phyloP scores from a whole-genome alignment of 2,113 vertebrate species.

The Cryptoleucopteryx plumbea region DNA sequence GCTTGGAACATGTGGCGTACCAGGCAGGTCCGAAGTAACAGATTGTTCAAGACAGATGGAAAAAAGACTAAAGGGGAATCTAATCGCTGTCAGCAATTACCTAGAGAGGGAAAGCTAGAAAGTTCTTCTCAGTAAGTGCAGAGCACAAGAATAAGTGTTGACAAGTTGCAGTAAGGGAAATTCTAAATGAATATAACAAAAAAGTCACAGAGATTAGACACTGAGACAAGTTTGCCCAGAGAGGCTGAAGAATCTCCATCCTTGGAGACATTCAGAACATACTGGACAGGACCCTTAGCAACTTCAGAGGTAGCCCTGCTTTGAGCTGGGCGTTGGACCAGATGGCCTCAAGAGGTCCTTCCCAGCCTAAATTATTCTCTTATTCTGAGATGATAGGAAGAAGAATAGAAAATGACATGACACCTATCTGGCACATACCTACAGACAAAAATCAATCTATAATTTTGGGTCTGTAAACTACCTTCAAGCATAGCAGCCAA shows the following conservation, averaged over 20 bases:
- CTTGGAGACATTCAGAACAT: background rate
- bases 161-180: background rate
- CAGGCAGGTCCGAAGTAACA: background rate
- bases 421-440: background rate
- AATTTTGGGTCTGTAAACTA: background rate
- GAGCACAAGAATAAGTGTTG: background rate
- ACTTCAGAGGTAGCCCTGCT: background rate
- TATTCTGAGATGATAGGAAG: background rate
- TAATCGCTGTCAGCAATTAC: background rate
- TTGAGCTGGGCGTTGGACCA: background rate
- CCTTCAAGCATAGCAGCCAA: background rate
- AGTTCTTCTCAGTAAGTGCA: background rate
- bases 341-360: background rate
- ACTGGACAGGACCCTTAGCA: background rate
- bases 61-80: background rate
- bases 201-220: background rate
- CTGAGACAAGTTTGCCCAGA: background rate
- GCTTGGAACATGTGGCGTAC: accelerated
- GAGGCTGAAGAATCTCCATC: background rate
- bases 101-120: background rate
- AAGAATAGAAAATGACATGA: background rate
- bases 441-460: background rate
- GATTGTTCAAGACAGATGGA: background rate
- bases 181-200: background rate
- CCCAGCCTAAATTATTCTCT: background rate